Evolutionary conservation across 2,797 vertebrate genomes (phyloP), one percentile per base, ranked within the genome.

Genomic region (Falco cherrug): DNA sequence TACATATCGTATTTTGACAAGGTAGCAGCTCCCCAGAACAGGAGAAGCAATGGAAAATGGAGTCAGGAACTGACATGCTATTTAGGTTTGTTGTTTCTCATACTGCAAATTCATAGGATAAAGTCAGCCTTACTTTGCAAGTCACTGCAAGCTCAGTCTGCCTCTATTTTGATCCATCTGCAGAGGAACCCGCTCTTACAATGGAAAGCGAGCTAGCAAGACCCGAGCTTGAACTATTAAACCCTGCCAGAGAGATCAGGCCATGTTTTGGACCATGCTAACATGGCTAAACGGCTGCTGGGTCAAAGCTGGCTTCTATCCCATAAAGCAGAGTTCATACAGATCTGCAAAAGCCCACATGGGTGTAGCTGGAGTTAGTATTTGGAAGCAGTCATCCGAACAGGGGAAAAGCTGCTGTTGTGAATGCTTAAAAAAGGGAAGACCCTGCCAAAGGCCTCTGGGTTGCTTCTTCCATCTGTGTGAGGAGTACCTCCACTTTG

Each of bases 91-190:
- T 69, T 90, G 24, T 83, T 91, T 84, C 48, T 28, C 56, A 47
- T 37, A 85, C 45, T 61, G 37, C 16, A 91, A 75, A 78, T 93
- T 92, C 18, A 11, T 68, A 71, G 68, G 60, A 71, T 83, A 89
- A 95, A 94, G 56, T 85, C 91, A 89, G 68, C n/a, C 87, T 77
- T 88, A 74, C n/a, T 85, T 85, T 87, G 78, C 64, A 87, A 94
- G 86, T 35, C 89, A 77, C 68, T 89, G 81, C 68, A 71, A 91
- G 77, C 47, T 90, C 74, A 74, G 57, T 48, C 79, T 92, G 50
- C 53, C 41, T 88, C 76, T 92, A 15, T 89, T 95, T 96, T 78
- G 60, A 87, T 92, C 68, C 64, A 78, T 87, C 79, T 94, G 64
- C 37, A 64, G 24, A 89, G 77, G 19, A 95, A 75, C 21, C 29